These are phyloP conservation scores for Augochlorella aurata DNA, from an alignment of 2,888 invertebrate genomes.

Conservation along the genomic window DNA sequence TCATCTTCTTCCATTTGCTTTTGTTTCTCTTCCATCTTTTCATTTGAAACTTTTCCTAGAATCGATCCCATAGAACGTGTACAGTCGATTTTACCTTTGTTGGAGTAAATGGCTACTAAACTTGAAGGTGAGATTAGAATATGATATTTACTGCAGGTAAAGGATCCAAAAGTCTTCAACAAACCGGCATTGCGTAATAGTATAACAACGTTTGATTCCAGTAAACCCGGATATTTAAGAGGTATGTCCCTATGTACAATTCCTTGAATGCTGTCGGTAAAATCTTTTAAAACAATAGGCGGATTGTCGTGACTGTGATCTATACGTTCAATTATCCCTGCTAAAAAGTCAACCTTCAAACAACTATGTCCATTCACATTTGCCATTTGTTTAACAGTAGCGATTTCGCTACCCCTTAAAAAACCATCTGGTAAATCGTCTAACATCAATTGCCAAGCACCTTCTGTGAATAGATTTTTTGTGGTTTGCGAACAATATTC, in stretches of 20 bases:
- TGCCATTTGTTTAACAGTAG: conserved; percentile 71
- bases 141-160: conserved; percentile 67
- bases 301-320: conserved; percentile 79
- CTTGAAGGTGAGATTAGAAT: conserved; percentile 76
- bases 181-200: conserved; percentile 76
- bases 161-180: conserved; percentile 65
- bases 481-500: conserved; percentile 70
- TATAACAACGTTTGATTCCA: conserved; percentile 75
- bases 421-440: conserved; percentile 74
- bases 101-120: conserved; percentile 76
- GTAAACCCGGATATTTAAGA: conserved; percentile 75
- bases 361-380: conserved; percentile 61
- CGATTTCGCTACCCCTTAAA: conserved; percentile 74
- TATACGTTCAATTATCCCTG: conserved; percentile 77
- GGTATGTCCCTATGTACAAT: conserved; percentile 81
- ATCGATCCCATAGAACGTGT: too few species aligned
- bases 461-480: conserved; percentile 74
- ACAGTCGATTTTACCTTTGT: conserved; percentile 69
- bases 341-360: conserved; percentile 76
- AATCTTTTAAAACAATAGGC: conserved; percentile 77
- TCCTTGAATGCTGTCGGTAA: conserved; percentile 81
- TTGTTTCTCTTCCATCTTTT: neutral
- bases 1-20: neutral
- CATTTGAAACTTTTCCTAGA: conserved; percentile 13
- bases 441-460: conserved; percentile 77